A percentile compares a stretch with the other conserved stretches of the same genome.
phyloP scores from a whole-genome alignment of 2,888 invertebrate genomes.

The Tetanocera ferruginea region DNA sequence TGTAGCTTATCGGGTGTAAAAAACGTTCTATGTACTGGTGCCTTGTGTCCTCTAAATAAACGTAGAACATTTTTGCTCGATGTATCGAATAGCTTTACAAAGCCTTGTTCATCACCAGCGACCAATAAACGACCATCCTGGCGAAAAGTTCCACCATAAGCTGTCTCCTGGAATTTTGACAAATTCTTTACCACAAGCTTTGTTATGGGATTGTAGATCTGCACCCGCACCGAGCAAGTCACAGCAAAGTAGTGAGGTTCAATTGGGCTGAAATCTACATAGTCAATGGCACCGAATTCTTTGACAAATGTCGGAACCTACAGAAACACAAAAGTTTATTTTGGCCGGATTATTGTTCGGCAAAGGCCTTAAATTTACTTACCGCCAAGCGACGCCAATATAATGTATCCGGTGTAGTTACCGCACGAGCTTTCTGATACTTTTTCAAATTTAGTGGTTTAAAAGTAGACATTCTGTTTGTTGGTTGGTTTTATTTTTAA shows the following conservation, averaged over 20 bases:
- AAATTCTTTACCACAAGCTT: constrained; percentile 86
- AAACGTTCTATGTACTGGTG: constrained; percentile 83
- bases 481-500: neutral
- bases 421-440: constrained; percentile 68
- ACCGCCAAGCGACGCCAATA: constrained; percentile 94
- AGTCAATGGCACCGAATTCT: constrained; percentile 93
- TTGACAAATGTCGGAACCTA: constrained; percentile 89
- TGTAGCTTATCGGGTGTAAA: constrained; percentile 85
- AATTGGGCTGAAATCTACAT: constrained; percentile 89
- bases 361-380: constrained; percentile 58
- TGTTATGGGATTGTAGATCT: constrained; percentile 88
- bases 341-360: too few species aligned
- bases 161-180: constrained; percentile 84
- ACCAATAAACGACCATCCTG: constrained; percentile 86
- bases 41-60: constrained; percentile 87
- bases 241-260: constrained; percentile 93
- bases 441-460: constrained; percentile 62
- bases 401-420: constrained; percentile 81
- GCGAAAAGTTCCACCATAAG: constrained; percentile 88
- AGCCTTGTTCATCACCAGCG: constrained; percentile 91
- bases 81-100: constrained; percentile 90
- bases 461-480: constrained; percentile 53
- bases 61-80: constrained; percentile 85
- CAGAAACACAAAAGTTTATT: constrained; percentile 43
- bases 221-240: constrained; percentile 90